These are phyloP conservation scores for Sinocyclocheilus grahami DNA, from an alignment of 2,113 vertebrate genomes.

Conservation along the genomic window DNA sequence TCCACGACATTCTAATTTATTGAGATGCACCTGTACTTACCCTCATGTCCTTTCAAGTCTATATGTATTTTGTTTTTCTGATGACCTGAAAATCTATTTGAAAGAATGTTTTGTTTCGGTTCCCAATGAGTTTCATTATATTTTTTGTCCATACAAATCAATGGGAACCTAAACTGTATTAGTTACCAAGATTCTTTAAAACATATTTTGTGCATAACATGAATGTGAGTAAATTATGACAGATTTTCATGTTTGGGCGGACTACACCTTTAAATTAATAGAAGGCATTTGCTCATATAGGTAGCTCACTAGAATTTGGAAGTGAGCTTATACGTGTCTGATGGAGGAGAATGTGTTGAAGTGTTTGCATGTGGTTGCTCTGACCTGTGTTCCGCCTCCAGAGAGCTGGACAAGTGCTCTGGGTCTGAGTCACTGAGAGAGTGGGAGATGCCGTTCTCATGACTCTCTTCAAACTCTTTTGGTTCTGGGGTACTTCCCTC, in stretches of 20 bases:
- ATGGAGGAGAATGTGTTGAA: background rate
- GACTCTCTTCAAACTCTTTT: constrained; percentile 90
- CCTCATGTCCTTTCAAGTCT: background rate
- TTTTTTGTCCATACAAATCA: background rate
- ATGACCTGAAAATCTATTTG: background rate
- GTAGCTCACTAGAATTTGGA: background rate
- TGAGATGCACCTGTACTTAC: too few relatives aligned
- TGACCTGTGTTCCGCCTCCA: constrained; percentile 98
- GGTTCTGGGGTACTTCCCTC: constrained; percentile 88
- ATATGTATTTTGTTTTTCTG: too few relatives aligned
- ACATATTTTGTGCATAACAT: background rate
- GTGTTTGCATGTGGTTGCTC: background rate
- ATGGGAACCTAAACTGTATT: background rate
- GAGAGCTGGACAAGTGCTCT: constrained; percentile 91
- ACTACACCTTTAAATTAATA: background rate
- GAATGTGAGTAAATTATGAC: background rate
- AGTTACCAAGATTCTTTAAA: background rate
- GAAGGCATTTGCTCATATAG: background rate
- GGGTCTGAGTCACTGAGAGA: constrained; percentile 86
- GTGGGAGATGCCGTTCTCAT: constrained; percentile 91
- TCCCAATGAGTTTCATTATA: background rate
- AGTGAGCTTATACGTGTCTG: background rate
- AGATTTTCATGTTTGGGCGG: background rate
- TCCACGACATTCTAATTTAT: too few relatives aligned
- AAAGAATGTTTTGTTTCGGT: background rate